These are phyloP conservation scores for Pelobates fuscus DNA, from an alignment of 2,113 vertebrate species.

Conservation along the genomic window DNA sequence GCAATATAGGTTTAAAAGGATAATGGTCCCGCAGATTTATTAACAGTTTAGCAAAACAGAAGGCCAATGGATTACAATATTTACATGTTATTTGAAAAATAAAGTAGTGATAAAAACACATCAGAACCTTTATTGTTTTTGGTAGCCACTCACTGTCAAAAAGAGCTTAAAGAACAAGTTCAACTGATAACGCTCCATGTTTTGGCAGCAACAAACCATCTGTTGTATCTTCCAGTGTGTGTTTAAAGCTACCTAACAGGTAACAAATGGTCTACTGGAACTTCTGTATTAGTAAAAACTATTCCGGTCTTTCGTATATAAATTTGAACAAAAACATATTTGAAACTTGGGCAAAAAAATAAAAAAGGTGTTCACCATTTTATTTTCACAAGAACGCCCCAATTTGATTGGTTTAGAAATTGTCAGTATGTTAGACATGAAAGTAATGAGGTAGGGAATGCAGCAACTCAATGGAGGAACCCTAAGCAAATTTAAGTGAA, in stretches of 20 bases:
- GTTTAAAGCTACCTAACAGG: not conserved
- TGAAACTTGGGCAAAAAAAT: not conserved
- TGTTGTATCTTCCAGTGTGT: not conserved
- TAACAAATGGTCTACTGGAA: not conserved
- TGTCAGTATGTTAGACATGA: too few species aligned
- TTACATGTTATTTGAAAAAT: conserved; percentile 96
- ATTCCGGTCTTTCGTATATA: conserved; percentile 1
- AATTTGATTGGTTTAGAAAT: conserved; percentile 52
- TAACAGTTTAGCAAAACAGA: conserved; percentile 99
- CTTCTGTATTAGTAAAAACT: not conserved
- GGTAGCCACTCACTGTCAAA: conserved; percentile 68
- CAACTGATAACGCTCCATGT: conserved; percentile 74
- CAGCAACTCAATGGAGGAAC: conserved; percentile 57
- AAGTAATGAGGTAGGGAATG: conserved; percentile 65
- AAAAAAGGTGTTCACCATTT: not conserved
- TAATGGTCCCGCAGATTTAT: conserved; percentile 98
- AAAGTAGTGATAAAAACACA: conserved; percentile 98
- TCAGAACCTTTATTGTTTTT: conserved; percentile 85
- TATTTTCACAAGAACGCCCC: conserved; percentile 44
- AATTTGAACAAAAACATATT: conserved; percentile 1
- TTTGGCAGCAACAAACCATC: not conserved
- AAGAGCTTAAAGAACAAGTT: conserved; percentile 74
- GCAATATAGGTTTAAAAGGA: conserved; percentile 68
- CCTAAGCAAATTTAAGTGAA: conserved; percentile 17
- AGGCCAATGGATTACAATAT: conserved; percentile 98